Evolutionary conservation across 2,888 invertebrate genomes (phyloP), one percentile per base, ranked within the genome.

Genomic region (Pyrrhosoma nymphula): DNA sequence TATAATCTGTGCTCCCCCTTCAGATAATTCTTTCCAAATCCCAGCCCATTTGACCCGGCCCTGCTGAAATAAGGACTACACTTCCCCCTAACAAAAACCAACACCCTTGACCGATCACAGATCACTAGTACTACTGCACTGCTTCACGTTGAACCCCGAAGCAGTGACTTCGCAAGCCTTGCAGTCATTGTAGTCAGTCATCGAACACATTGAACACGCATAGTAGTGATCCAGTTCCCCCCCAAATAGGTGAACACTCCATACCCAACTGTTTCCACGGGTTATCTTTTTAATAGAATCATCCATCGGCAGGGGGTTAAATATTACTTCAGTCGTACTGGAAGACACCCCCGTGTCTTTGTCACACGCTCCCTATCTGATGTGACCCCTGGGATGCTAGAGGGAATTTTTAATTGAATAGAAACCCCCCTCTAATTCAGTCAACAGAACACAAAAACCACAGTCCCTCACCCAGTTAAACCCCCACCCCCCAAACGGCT

Each of bases 1-100:
- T 93, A 93, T 30, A 63, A 30, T 93, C 69, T 93, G 93, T 93
- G 91, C 63, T 91, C 69, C 39, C 69, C 75, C 47, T 18, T 35
- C 39, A 69, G 93, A 93, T 35, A 82, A 18, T 4, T 35, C 35
- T 82, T 16, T 82, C 82, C 82, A 1, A 6, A 1, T 82, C 35
- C 82, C 93, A 75, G 47, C 26, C 75, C 93, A 47, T 93, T 30
- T 75, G 26, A 93, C 69, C 93, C n/a, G 14, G 20, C 47, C 26
- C 75, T 56, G 20, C 39, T 35, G 63, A 35, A 91, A 23, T n/a
- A 35, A 55, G n/a, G 26, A 89, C 56, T n/a, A 0, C 47, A 69
- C 69, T 69, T n/a, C 35, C 69, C 39, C 26, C 35, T 6, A 35
- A 35, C 82, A 82, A 35, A 69, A 82, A 26, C 82, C 18, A 16